These are phyloP conservation scores for Zoanthus solanderi DNA, from an alignment of 92 coral and sea anemone species.

Conservation along the genomic window DNA sequence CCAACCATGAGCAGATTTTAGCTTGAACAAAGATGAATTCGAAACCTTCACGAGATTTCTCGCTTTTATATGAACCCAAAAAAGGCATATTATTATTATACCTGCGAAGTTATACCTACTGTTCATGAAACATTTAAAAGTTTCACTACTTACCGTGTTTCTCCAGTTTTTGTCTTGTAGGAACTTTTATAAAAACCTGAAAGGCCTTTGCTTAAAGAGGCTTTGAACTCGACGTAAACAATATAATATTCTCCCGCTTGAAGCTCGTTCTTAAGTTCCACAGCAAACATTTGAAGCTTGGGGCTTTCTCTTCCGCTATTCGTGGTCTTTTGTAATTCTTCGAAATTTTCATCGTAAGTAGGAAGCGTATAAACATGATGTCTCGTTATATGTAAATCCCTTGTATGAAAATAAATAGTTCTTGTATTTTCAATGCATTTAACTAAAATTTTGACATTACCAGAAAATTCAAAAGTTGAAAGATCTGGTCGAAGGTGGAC, in stretches of 20 bases:
- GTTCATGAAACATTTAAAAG: no score
- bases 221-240: constrained; percentile 59
- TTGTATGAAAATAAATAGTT: constrained; percentile 75
- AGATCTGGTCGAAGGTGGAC: constrained; percentile 84
- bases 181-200: constrained; percentile 92
- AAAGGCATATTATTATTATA: no score
- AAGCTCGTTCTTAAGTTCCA: constrained; percentile 60
- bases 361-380: constrained; percentile 34
- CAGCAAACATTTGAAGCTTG: constrained; percentile 69
- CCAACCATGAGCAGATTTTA: background rate
- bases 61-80: no score
- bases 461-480: constrained; percentile 73
- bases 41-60: background rate
- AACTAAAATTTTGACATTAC: constrained; percentile 71
- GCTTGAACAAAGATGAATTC: background rate
- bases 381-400: constrained; percentile 47
- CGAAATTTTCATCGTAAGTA: background rate
- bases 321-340: background rate
- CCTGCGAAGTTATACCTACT: no score
- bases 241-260: constrained; percentile 56
- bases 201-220: constrained; percentile 72
- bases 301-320: constrained; percentile 43
- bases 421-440: constrained; percentile 65
- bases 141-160: constrained; percentile 68
- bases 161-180: constrained; percentile 70